Base-by-base conservation (phyloP, 2,797 vertebrate species). In the Thamnophis elegans region DNA sequence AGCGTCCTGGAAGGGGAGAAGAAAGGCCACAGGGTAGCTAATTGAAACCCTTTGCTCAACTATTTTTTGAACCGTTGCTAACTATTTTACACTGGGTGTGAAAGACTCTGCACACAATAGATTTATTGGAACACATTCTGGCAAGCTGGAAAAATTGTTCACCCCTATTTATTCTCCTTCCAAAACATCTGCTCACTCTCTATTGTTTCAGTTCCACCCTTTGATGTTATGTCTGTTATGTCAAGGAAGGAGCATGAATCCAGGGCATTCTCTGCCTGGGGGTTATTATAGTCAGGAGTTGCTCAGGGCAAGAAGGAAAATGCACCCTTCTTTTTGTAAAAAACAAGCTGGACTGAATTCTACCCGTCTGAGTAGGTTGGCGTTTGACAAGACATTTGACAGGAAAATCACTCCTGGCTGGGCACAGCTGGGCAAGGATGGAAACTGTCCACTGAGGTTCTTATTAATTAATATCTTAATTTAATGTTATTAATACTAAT, bases 401-500 rank as follows among this genome's bases (percentile, higher is more conserved):
- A 87, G 85, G 60, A 68, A 26, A 58, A 73, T 68, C 92, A 51
- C 47, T 90, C 22, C 53, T 87, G 68, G 47, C 92, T 51, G 36
- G 82, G 60, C 92, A 58, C 13, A 1, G 1, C 89, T 90, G 54
- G 1, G 26, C 51, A 73, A 20, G 54, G 60, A 73, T 59, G 85
- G 54, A 56, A 87, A 68, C 85, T 51, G 42, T 42, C 54, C 62
- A 73, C 60, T 2, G 53, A 28, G 22, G 92, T 60, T 87, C 68
- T 87, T 73, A 90, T 90, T 47, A 92, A 87, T 90, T 68, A 92
- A 90, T 92, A 90, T 58, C 54, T 92, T 87, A 65, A 90, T 90
- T 92, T 90, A 53, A 85, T 58, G 16, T 90, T 92, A 59, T 92
- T 92, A 59, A 90, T 90, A 51, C 90, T 25, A 25, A 87, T 90